A percentile compares a stretch with the other conserved stretches of the same genome.
These are phyloP conservation scores for Notoglanidium macrostoma DNA, from an alignment of 2,797 vertebrate genomes.

Conservation along the genomic window DNA sequence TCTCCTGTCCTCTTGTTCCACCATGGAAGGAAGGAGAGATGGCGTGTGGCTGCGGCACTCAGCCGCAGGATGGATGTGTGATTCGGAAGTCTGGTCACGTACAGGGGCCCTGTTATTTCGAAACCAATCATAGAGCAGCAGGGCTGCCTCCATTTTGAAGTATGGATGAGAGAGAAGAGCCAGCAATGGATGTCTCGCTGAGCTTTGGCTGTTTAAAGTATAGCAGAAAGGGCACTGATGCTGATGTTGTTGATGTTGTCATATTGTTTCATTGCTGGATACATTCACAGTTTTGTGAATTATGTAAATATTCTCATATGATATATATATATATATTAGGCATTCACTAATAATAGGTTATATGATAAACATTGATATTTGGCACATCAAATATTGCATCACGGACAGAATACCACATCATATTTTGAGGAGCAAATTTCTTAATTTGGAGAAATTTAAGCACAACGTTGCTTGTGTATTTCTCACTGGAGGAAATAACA, in stretches of 20 bases:
- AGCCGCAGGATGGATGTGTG: conserved; percentile 39
- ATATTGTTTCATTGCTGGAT: not conserved
- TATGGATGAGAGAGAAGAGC: conserved; percentile 38
- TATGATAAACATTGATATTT: not conserved
- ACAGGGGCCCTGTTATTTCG: conserved; percentile 24
- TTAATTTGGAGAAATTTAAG: conserved; percentile 5
- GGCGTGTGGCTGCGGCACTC: conserved; percentile 11
- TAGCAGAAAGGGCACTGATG: not conserved
- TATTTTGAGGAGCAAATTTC: not conserved
- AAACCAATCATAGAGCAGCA: conserved; percentile 43
- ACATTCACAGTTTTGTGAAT: not conserved
- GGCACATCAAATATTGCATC: not conserved
- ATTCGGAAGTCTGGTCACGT: conserved; percentile 49
- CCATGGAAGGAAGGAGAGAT: conserved; percentile 30
- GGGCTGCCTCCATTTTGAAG: conserved; percentile 57
- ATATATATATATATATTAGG: not conserved
- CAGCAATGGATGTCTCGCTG: conserved; percentile 16
- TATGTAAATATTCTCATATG: not conserved
- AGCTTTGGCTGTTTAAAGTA: not conserved
- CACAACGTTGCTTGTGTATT: not conserved
- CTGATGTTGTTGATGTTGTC: not conserved
- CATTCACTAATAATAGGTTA: not conserved
- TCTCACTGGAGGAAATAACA: not conserved
- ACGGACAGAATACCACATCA: not conserved
- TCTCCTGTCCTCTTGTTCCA: conserved; percentile 27